These are phyloP conservation scores for Periphyllus acericola DNA, from an alignment of 2,888 invertebrate species.

Conservation along the genomic window DNA sequence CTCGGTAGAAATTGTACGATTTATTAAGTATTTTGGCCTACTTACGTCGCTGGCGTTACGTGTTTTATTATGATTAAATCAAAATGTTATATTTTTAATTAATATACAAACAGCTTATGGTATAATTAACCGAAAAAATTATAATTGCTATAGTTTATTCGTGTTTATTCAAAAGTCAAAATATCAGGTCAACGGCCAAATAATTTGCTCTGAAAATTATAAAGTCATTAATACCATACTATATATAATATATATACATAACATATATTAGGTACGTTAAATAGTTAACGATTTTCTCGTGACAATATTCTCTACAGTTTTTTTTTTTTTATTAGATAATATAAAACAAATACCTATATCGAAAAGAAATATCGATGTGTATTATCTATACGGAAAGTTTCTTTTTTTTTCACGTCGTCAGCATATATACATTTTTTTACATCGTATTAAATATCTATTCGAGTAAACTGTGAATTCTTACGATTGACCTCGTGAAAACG, in stretches of 20 bases:
- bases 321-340: not conserved
- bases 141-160: constrained; percentile 34
- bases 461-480: constrained; percentile 42
- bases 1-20: not conserved
- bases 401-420: not conserved
- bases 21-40: constrained; percentile 20
- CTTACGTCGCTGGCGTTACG: constrained; percentile 15
- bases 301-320: too few relatives aligned
- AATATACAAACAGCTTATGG: constrained; percentile 25
- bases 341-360: not conserved
- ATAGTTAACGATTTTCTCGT: not conserved
- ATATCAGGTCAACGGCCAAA: constrained; percentile 33
- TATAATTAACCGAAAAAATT: constrained; percentile 34
- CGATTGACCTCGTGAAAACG: constrained; percentile 36
- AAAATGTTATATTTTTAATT: constrained; percentile 50
- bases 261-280: not conserved
- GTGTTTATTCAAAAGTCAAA: constrained; percentile 13
- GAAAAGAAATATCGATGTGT: not conserved
- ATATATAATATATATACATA: too few relatives aligned
- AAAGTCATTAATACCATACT: not conserved
- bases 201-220: not conserved
- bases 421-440: not conserved
- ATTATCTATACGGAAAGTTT: not conserved
- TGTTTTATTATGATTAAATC: constrained; percentile 46
- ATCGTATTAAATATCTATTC: not conserved